Conservation (phyloP, 2,797 vertebrate genomes). For the Eurystomus glaucurus region DNA sequence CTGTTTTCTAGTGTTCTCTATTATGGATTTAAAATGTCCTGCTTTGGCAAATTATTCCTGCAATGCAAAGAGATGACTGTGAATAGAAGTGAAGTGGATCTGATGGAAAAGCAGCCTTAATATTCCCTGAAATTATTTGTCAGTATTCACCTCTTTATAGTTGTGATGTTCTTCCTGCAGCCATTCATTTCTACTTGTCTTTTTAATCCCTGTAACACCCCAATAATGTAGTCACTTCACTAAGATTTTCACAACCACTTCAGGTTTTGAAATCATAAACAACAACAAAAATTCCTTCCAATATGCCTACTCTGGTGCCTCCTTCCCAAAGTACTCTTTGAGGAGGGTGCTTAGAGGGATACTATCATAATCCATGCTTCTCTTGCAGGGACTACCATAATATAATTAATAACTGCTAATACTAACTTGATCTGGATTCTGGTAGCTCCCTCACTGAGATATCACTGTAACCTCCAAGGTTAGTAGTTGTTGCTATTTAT, state of each 20-base stretch:
- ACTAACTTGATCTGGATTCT: conserved; percentile 2
- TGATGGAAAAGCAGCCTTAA: neutral
- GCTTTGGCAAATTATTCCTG: neutral
- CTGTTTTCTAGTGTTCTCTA: conserved; percentile 49
- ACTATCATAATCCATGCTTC: accelerated
- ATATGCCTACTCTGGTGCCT: neutral
- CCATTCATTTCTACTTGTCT: neutral
- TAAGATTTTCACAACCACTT: neutral
- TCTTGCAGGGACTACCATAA: neutral
- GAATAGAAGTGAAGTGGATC: conserved; percentile 21
- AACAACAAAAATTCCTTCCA: neutral
- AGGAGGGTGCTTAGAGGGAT: neutral
- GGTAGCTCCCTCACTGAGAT: neutral
- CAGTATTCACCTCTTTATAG: neutral
- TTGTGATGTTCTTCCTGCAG: neutral
- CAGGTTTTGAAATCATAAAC: neutral
- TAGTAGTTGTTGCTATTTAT: neutral
- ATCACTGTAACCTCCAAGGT: neutral
- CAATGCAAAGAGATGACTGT: neutral
- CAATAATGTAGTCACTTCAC: neutral
- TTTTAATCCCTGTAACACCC: neutral
- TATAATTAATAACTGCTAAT: conserved; percentile 7
- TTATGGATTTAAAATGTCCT: neutral
- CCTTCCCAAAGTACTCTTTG: neutral
- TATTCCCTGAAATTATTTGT: conserved; percentile 5